These are phyloP conservation scores for Agrotis ipsilon DNA, from an alignment of 2,888 invertebrate genomes.

Conservation along the genomic window DNA sequence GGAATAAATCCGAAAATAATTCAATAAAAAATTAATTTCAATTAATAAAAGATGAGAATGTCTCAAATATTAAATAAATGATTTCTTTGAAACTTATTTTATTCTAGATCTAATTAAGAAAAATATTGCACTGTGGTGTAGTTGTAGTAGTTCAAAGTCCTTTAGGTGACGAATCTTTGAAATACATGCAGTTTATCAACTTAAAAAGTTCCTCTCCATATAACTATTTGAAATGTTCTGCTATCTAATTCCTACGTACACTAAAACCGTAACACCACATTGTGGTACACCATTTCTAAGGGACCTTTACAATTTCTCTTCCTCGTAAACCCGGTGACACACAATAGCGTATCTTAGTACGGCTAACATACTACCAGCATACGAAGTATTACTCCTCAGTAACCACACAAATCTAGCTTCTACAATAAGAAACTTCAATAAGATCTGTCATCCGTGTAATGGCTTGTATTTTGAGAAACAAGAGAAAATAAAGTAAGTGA, in stretches of 20 bases:
- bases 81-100: too few species aligned
- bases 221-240: neutral
- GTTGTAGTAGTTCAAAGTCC: too few species aligned
- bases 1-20: too few species aligned
- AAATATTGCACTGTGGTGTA: too few species aligned
- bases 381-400: constrained; percentile 30
- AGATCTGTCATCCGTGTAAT: constrained; percentile 53
- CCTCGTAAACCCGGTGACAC: constrained; percentile 8
- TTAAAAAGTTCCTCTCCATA: neutral
- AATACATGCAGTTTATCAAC: neutral
- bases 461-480: constrained; percentile 50
- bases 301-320: constrained; percentile 2
- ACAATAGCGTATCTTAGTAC: constrained; percentile 28
- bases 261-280: constrained; percentile 4
- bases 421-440: constrained; percentile 51
- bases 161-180: too few species aligned
- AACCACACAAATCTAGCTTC: constrained; percentile 42
- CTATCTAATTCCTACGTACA: neutral
- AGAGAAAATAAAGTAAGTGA: constrained; percentile 65
- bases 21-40: too few species aligned
- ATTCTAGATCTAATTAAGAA: too few species aligned
- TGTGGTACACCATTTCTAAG: constrained; percentile 17
- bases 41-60: too few species aligned
- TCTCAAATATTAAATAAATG: too few species aligned
- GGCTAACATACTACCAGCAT: constrained; percentile 27